Base-by-base conservation (phyloP, 2,888 invertebrate genomes). In the Xylophagus ater region DNA sequence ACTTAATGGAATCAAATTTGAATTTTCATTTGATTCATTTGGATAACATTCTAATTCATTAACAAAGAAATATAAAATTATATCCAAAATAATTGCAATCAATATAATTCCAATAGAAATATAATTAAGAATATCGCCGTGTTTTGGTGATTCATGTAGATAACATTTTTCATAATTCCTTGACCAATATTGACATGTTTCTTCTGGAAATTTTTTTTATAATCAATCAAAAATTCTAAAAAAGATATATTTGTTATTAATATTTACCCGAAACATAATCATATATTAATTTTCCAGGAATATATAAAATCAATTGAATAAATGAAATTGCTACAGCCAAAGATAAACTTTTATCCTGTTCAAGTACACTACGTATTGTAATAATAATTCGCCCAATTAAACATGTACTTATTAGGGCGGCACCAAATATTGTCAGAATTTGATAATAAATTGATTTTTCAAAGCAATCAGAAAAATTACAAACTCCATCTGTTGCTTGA, bases 261-360 rank as follows among this genome's bases (percentile, higher is more conserved):
- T 23, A 51, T 59, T 58, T 57, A 73, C 74, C 68, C 24, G 74
- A 69, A 13, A 80, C 66, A 6, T 62, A 53, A 34, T 75, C 70
- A 51, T 79, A 81, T 14, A 74, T 57, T 24, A 79, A 59, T 47
- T 78, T 78, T 1, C 74, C 74, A 1, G 78, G 77, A 3, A 79
- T 54, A 53, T 73, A 73, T 1, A 72, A 69, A 29, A 78, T 62
- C 1, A 77, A 49, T 1, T 73, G 70, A 2, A 72, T 52, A 21
- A 72, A 55, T 28, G 69, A 68, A 23, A 75, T 57, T 48, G 72
- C 68, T 18, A 76, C 62, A 12, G 72, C 77, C 37, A 80, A 58
- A 3, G 74, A 70, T 31, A 75, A 49, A 0, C 76, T 67, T 53
- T 78, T 79, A 47, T 80, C 78, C 53, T 73, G 72, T 0, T 67